Percentiles rank a stretch among this genome's conserved stretches.
These are phyloP conservation scores for Olivierus martensii DNA, from an alignment of 1,140 invertebrate species.

Conservation along the genomic window DNA sequence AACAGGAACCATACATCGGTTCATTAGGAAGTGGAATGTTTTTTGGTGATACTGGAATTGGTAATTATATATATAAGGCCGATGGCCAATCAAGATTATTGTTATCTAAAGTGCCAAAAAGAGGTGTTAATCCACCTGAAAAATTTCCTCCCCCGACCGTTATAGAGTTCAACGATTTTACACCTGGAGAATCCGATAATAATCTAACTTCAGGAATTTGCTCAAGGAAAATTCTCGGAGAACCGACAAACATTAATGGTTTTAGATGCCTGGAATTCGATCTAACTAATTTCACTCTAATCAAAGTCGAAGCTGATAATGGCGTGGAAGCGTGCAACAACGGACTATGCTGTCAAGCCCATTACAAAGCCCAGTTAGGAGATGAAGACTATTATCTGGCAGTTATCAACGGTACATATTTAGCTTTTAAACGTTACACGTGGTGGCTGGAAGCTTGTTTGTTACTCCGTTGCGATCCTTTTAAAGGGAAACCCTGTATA, in stretches of 20 bases:
- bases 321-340: slow-evolving; percentile 7
- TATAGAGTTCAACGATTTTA: not conserved
- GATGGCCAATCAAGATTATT: slow-evolving; percentile 8
- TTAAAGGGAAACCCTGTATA: not conserved
- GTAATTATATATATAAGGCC: slow-evolving; percentile 3
- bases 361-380: slow-evolving; percentile 4
- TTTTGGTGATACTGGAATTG: not conserved
- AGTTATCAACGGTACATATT: not conserved
- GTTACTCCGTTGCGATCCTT: slow-evolving; percentile 5
- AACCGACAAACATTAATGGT: not conserved
- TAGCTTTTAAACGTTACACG: not conserved
- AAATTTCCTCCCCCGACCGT: not conserved
- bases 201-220: slow-evolving; percentile 1
- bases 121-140: not conserved
- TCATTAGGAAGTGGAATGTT: slow-evolving; percentile 18
- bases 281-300: slow-evolving; percentile 1
- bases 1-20: slow-evolving; percentile 30
- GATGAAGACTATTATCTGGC: slow-evolving; percentile 5
- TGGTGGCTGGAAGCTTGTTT: slow-evolving; percentile 11
- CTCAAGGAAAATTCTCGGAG: not conserved
- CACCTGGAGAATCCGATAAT: not conserved
- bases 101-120: slow-evolving; percentile 3
- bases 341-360: slow-evolving; percentile 13
- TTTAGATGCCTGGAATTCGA: slow-evolving; percentile 1
- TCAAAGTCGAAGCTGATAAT: not conserved